These are phyloP conservation scores for Enteromius trimaculatus DNA, from an alignment of 2,797 vertebrate genomes.

Conservation along the genomic window DNA sequence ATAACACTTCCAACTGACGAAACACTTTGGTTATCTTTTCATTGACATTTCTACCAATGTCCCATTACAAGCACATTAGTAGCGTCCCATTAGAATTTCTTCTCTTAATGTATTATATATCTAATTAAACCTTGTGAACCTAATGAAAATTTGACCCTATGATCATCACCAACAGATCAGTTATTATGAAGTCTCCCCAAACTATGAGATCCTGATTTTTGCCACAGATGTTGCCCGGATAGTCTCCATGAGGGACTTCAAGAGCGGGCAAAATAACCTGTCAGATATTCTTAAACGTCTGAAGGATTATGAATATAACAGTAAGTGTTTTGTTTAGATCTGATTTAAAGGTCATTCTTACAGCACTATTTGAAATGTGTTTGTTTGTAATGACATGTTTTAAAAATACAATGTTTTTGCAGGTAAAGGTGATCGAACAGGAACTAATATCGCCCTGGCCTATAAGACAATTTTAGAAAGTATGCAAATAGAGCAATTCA, in stretches of 20 bases:
- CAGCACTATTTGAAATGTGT: background rate
- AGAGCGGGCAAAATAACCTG: background rate
- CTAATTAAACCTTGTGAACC: background rate
- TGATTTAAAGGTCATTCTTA: background rate
- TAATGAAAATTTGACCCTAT: background rate
- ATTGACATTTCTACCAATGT: background rate
- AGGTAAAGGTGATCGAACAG: slow-evolving; percentile 49
- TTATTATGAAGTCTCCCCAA: slow-evolving; percentile 72
- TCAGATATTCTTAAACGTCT: background rate
- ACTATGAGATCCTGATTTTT: slow-evolving; percentile 72
- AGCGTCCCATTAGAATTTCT: background rate
- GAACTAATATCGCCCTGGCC: slow-evolving; percentile 56
- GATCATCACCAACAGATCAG: slow-evolving; percentile 65
- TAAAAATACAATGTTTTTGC: slow-evolving; percentile 16
- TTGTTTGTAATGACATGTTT: background rate
- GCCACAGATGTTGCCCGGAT: slow-evolving; percentile 62
- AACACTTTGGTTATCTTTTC: background rate
- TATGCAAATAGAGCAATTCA: slow-evolving; percentile 33
- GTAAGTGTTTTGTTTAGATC: slow-evolving; percentile 42
- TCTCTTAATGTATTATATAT: background rate
- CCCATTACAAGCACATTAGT: background rate
- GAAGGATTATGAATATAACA: slow-evolving; percentile 9
- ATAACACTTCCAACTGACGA: background rate
- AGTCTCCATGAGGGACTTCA: slow-evolving; percentile 60
- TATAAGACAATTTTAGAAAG: slow-evolving; percentile 37